Percentiles rank a stretch among this genome's conserved stretches.
phyloP scores from a whole-genome alignment of 1,140 invertebrate genomes.

The Lucilia sericata region DNA sequence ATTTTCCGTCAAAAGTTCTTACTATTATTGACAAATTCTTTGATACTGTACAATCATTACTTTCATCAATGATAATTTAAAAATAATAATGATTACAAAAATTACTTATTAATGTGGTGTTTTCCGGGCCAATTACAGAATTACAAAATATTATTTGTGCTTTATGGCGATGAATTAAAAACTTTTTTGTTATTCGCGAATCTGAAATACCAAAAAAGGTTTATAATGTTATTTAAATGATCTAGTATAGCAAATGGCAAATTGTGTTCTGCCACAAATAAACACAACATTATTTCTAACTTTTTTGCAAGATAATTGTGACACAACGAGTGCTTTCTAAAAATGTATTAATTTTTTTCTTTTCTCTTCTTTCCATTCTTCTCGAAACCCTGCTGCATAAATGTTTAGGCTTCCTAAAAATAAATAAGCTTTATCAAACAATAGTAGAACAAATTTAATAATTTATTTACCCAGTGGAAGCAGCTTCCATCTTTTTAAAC shows the following conservation, averaged over 20 bases:
- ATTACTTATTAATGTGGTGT: background rate
- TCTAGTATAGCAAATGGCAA: slow-evolving; percentile 3
- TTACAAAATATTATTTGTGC: background rate
- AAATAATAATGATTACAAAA: background rate
- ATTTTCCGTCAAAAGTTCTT: too few relatives aligned
- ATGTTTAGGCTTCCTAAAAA: too few relatives aligned
- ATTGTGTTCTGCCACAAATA: slow-evolving; percentile 8
- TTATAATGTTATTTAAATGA: slow-evolving; percentile 1
- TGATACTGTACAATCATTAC: background rate
- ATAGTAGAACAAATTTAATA: too few relatives aligned
- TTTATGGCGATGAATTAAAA: background rate
- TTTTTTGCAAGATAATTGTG: background rate
- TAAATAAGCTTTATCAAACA: too few relatives aligned
- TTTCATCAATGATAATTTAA: background rate
- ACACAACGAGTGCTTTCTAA: too few relatives aligned
- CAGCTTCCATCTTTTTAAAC: too few relatives aligned
- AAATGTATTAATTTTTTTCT: background rate
- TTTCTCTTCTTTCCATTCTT: too few relatives aligned
- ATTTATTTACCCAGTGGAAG: too few relatives aligned
- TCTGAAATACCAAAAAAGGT: background rate
- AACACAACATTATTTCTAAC: background rate
- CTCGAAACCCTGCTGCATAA: too few relatives aligned
- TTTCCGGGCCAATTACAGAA: background rate
- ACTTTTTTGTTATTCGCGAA: background rate
- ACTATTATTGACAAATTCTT: background rate